Base-by-base conservation (phyloP, 1,140 invertebrate genomes). In the Apis florea region DNA sequence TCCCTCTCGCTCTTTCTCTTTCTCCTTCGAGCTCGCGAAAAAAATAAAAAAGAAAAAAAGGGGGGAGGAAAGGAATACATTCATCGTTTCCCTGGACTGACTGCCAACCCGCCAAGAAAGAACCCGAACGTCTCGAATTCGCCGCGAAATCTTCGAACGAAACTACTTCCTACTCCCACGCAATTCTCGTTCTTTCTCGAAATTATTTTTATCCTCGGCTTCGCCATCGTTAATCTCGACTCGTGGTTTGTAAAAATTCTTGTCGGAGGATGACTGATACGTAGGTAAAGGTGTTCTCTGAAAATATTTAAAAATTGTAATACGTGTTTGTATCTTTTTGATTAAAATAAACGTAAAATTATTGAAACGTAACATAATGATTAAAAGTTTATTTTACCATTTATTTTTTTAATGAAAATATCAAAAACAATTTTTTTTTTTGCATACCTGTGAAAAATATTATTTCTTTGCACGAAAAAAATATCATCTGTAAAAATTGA, bases 1-100 rank as follows among this genome's bases (percentile, higher is more conserved):
- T 40, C 31, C 31, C 31, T 40, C 31, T 40, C 31, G 31, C 31
- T 40, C 31, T 40, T 40, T 40, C 31, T 40, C 31, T 12, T 84
- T 82, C 71, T 79, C 72, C 68, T 79, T 64, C 83, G 75, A 49
- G 63, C 51, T 51, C 40, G 49, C 66, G 79, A 26, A 76, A 80
- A 74, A 17, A 58, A 15, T 13, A 0, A 12, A 51, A 31, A 31
- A 15, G n/a, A 64, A 47, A 54, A 11, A 12, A 40, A 66, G 54
- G 53, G 49, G 15, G 47, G 13, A 56, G 49, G 47, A 13, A 51
- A 54, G 58, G 13, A 75, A 82, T 67, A 76, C 82, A 84, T 87
- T 81, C 82, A 84, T 72, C 72, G 83, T 79, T 87, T 79, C 63
- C 74, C n/a, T 40, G 31, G 56, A 26, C 31, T 26, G 40, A 51